These are phyloP conservation scores for Galaxea fascicularis DNA, from an alignment of 92 coral and sea anemone species.

Conservation along the genomic window DNA sequence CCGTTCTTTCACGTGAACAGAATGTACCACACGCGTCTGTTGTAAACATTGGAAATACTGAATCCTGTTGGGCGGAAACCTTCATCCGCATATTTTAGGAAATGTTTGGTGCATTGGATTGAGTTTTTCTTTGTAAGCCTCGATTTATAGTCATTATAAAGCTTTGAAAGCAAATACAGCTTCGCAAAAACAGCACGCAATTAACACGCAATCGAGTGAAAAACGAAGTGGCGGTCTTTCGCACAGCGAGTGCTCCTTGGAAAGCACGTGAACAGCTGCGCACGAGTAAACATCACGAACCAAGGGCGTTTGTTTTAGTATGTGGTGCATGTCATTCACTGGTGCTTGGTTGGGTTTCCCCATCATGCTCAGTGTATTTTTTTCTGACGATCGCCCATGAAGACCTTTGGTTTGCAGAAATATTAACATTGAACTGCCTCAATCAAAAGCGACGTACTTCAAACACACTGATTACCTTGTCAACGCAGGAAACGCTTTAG, in stretches of 20 bases:
- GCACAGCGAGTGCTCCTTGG: background rate
- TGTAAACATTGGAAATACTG: background rate
- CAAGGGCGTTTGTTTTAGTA: no score
- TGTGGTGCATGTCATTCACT: background rate
- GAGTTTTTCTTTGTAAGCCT: background rate
- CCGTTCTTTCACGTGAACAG: slow-evolving; percentile 28
- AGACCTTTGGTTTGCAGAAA: slow-evolving; percentile 3
- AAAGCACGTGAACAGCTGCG: slow-evolving; percentile 18
- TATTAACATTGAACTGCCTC: background rate
- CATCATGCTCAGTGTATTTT: background rate
- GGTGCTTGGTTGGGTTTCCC: background rate
- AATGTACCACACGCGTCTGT: background rate
- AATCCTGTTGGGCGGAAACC: background rate
- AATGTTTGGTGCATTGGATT: background rate
- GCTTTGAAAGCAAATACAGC: background rate
- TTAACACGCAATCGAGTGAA: background rate
- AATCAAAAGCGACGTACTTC: background rate
- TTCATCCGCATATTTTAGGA: background rate
- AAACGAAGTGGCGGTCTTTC: background rate
- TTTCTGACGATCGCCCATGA: background rate
- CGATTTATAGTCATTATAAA: background rate
- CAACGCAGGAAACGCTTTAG: background rate
- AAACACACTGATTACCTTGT: background rate
- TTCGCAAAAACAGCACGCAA: background rate
- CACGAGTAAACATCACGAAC: background rate